Base-by-base conservation (phyloP, 2,888 invertebrate species). In the Mythimna pallens region DNA sequence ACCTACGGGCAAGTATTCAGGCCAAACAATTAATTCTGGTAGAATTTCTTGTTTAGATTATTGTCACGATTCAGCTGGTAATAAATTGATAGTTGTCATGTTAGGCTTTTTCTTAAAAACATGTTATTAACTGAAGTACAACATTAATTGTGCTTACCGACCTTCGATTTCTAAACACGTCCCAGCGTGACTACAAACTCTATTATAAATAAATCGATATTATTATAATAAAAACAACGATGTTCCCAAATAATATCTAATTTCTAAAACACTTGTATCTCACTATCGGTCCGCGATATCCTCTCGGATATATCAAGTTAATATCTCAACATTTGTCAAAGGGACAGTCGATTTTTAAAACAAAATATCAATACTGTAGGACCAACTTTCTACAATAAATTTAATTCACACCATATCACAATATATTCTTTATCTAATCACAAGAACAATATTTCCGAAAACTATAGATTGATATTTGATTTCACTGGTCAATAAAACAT, bases 401-500 rank as follows among this genome's bases (percentile, higher is more conserved):
- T 87, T 85, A 82, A 88, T 89, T 89, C 87, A 89, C 86, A 88
- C 85, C 81, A 84, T 83, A 86, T 88, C 87, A 87, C 81, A 62
- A 73, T 66, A 86, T 82, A 86, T 86, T 73, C 74, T 83, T 88
- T 90, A 90, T 90, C 91, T 90, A 89, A 90, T 90, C 90, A 85
- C 75, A 83, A 71, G 71, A 82, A 88, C 87, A 88, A 89, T 90
- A 89, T 88, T 81, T 90, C 83, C 59, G 57, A 82, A 86, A 80
- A 73, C 58, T 57, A 69, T 67, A 82, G 78, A 79, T 77, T 81
- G 81, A 87, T 86, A 84, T 83, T 86, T 86, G 89, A 90, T 92
- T 92, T 92, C 91, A 90, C 91, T 87, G 78, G 34, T 61, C 87
- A 91, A 93, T 92, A 93, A 92, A 92, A 90, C 91, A 89, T 88